Percentiles rank a stretch among this genome's conserved stretches.
phyloP scores from a whole-genome alignment of 2,797 vertebrate species.

The Liparis tanakae region DNA sequence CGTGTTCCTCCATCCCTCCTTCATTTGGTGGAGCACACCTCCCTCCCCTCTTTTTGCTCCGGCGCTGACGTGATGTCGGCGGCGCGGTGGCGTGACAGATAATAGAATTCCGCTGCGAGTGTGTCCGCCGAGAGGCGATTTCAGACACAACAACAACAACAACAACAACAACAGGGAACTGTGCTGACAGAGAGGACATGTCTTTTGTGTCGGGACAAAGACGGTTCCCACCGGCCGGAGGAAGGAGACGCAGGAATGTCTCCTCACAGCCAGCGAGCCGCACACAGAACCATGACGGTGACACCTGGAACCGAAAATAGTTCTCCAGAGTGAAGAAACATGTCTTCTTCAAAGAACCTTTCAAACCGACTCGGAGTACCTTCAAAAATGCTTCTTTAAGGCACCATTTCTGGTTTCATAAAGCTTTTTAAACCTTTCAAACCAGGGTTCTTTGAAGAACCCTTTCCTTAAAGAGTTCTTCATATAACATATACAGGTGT shows the following conservation, averaged over 20 bases:
- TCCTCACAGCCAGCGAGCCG: neutral
- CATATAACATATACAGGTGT: no score
- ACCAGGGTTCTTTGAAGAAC: no score
- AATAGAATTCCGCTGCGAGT: constrained; percentile 49
- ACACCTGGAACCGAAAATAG: no score
- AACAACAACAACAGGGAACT: constrained; percentile 50
- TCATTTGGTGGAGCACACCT: constrained; percentile 57
- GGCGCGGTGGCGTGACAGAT: constrained; percentile 40
- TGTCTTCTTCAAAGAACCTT: no score
- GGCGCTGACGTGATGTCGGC: constrained; percentile 46
- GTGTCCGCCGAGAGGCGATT: constrained; percentile 49
- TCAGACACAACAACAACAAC: constrained; percentile 47
- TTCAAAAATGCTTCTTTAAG: no score
- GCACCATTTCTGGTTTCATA: no score
- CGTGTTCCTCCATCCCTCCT: constrained; percentile 50
- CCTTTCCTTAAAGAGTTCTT: no score
- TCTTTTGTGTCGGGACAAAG: constrained; percentile 63
- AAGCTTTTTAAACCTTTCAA: no score
- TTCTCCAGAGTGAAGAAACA: no score
- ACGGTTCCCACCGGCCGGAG: constrained; percentile 55
- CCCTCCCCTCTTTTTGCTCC: constrained; percentile 29
- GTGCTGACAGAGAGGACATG: constrained; percentile 62
- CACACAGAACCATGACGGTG: no score
- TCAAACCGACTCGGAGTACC: no score
- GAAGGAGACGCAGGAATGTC: constrained; percentile 46